Percentiles rank a stretch among this genome's conserved stretches.
These are phyloP conservation scores for Sinotaia quadrata DNA, from an alignment of 2,888 invertebrate genomes.

Conservation along the genomic window DNA sequence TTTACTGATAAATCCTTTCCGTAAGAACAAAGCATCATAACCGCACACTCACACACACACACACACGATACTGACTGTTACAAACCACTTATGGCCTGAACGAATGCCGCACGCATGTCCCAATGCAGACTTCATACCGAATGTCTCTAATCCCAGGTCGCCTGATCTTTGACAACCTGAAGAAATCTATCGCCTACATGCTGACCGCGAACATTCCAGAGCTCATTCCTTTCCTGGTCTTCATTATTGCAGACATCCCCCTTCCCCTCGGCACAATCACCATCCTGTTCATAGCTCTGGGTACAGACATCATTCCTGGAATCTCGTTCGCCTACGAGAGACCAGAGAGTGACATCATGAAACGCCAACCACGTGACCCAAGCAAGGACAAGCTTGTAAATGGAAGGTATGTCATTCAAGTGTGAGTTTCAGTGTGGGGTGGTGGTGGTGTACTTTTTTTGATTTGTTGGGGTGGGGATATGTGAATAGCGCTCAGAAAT, in stretches of 20 bases:
- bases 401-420: slow-evolving; percentile 92
- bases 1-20: no score
- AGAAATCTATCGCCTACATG: slow-evolving; percentile 98
- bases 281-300: slow-evolving; percentile 98
- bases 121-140: no score
- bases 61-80: no score
- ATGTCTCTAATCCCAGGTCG: slow-evolving; percentile 68
- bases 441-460: no score
- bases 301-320: slow-evolving; percentile 97
- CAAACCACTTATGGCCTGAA: no score
- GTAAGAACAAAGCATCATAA: no score
- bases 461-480: no score
- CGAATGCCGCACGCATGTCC: no score
- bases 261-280: slow-evolving; percentile 96
- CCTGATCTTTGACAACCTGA: slow-evolving; percentile 97
- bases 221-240: slow-evolving; percentile 97
- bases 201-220: slow-evolving; percentile 98
- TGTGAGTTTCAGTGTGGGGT: no score
- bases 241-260: slow-evolving; percentile 81
- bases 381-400: slow-evolving; percentile 93
- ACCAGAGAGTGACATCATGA: slow-evolving; percentile 95
- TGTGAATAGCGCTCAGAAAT: no score
- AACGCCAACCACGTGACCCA: slow-evolving; percentile 91
- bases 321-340: slow-evolving; percentile 93
- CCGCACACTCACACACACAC: no score